Evolutionary conservation across 2,888 invertebrate species (phyloP).

Genomic region (Apantesis nais): DNA sequence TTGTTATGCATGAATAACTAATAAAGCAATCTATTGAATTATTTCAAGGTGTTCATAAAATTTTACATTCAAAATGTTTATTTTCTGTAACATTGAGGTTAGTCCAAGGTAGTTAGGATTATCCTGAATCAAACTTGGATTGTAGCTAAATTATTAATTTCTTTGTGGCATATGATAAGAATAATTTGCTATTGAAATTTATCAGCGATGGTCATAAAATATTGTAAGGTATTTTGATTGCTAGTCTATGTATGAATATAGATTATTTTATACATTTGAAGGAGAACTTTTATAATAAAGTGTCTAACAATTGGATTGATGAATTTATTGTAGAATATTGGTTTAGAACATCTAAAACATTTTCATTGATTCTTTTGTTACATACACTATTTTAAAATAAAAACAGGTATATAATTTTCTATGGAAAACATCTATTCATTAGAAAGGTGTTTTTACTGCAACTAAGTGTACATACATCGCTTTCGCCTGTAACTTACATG

Average conservation of each 20-base stretch:
- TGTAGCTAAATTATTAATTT: neutral
- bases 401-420: too few relatives aligned
- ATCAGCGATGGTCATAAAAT: neutral
- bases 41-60: slow-evolving; percentile 15
- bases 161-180: neutral
- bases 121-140: neutral
- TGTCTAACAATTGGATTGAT: neutral
- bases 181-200: neutral
- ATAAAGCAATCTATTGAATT: slow-evolving; percentile 12
- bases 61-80: slow-evolving; percentile 16
- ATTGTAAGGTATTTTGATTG: neutral
- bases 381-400: too few relatives aligned
- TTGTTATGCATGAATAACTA: slow-evolving; percentile 21
- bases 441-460: neutral
- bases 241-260: neutral
- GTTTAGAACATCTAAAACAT: neutral
- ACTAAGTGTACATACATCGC: slow-evolving; percentile 24
- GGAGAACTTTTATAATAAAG: neutral
- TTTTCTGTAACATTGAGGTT: slow-evolving; percentile 20
- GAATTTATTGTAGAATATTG: neutral
- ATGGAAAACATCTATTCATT: neutral
- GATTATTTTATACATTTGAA: neutral
- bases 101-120: slow-evolving; percentile 7
- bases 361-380: neutral
- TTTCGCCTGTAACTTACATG: slow-evolving; percentile 46